Conservation (phyloP, 2,888 invertebrate species). For the Scrobipalpa atriplicella region DNA sequence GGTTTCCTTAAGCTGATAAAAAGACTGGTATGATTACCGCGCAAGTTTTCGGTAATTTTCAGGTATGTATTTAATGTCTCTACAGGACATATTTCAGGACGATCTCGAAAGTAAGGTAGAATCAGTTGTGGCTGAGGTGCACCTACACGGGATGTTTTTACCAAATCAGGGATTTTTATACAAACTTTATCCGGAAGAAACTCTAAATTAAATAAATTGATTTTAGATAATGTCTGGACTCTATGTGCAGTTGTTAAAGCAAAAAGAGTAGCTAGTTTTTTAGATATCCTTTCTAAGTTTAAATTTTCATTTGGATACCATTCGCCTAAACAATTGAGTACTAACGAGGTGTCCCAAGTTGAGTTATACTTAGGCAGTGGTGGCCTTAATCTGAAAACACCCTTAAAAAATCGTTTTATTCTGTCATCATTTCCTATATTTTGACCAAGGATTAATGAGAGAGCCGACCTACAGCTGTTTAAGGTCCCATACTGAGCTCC, state of each 20-base stretch:
- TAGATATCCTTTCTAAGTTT: constrained; percentile 26
- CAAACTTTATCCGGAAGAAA: no score
- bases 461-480: constrained; percentile 31
- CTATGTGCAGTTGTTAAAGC: constrained; percentile 28
- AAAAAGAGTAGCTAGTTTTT: constrained; percentile 25
- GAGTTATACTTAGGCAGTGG: constrained; percentile 30
- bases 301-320: constrained; percentile 25
- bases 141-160: constrained; percentile 11
- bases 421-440: constrained; percentile 23
- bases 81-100: constrained; percentile 14
- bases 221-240: constrained; percentile 11
- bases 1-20: constrained; percentile 8
- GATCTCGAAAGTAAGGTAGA: background rate
- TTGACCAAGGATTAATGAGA: constrained; percentile 27
- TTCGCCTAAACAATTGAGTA: constrained; percentile 23
- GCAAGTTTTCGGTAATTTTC: background rate
- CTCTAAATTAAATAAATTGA: no score
- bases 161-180: constrained; percentile 7
- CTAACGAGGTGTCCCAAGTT: constrained; percentile 31
- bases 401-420: constrained; percentile 30
- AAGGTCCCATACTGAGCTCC: constrained; percentile 27
- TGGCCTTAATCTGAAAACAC: constrained; percentile 28
- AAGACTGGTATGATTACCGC: background rate
- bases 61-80: background rate
- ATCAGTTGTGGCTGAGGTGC: background rate